Base-by-base conservation (phyloP, 2,888 invertebrate species). In the Meta bourneti region DNA sequence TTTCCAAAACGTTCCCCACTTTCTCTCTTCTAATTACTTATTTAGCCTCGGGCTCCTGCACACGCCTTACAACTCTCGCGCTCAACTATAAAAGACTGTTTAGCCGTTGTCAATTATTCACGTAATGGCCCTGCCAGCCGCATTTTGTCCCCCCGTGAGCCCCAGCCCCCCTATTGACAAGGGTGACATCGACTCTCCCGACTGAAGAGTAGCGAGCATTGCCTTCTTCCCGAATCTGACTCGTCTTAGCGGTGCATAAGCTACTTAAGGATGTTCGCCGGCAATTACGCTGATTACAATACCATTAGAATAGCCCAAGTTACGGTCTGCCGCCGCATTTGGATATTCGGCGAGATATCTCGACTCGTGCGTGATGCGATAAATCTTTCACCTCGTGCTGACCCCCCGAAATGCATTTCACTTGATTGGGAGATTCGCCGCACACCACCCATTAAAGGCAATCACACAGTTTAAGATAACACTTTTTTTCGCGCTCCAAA, bases 51-150 rank as follows among this genome's bases (percentile, higher is more conserved):
- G 89, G 85, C 90, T 77, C 90, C 80, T 54, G 61, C 80, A 89
- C 79, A 79, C 84, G 79, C 79, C 79, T 84, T 79, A 77, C 84
- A 84, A 79, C 90, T 90, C 84, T 82, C 85, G 74, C 85, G 70
- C 75, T 81, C 51, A 79, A 90, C 85, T 81, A 90, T 91, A 91
- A 91, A 91, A 91, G 91, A 87, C 91, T 91, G 87, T 91, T 91
- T 91, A 91, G 91, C 81, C 72, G 83, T 86, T 87, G 91, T 91
- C 91, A 91, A 91, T 91, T 91, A 91, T 91, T 91, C 91, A 91
- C 82, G 91, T 91, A 91, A 91, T 91, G 91, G 91, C 87, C 48
- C 82, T 83, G 82, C 77, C 78, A 82, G 91, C 91, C 90, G 80
- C 90, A 86, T 90, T 85, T 78, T 79, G 11, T 34, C 34, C 6